Evolutionary conservation across 2,113 vertebrate genomes (phyloP).

Genomic region (Calidris pugnax): DNA sequence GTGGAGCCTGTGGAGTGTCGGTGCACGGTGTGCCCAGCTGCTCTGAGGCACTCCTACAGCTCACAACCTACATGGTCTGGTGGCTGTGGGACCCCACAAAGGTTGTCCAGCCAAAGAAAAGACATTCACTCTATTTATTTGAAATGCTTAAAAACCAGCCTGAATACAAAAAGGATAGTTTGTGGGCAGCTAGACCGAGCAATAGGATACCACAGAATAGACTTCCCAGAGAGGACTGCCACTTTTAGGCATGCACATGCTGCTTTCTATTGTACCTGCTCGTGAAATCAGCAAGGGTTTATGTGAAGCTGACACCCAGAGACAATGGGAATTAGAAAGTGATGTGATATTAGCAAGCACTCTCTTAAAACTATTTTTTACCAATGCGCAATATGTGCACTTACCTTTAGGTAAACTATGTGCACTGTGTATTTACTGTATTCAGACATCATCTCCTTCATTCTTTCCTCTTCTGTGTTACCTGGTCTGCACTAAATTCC

Average conservation of each 20-base stretch:
- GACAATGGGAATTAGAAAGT: background rate
- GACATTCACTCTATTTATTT: background rate
- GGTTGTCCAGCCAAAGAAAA: background rate
- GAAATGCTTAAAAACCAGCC: background rate
- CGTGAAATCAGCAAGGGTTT: slow-evolving; percentile 11
- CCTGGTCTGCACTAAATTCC: background rate
- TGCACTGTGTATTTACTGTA: background rate
- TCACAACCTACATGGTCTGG: background rate
- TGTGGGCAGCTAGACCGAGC: background rate
- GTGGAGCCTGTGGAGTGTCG: background rate
- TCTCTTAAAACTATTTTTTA: slow-evolving; percentile 40
- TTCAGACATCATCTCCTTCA: background rate
- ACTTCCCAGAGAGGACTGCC: background rate
- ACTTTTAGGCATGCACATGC: background rate
- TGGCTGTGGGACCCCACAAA: background rate
- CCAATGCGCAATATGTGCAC: background rate
- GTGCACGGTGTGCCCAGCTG: background rate
- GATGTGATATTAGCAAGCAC: slow-evolving; percentile 2
- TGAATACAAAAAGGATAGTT: background rate
- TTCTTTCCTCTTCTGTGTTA: background rate
- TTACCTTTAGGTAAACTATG: background rate
- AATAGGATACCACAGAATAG: background rate
- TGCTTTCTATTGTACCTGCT: background rate
- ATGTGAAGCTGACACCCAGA: background rate
- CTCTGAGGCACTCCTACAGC: background rate